Percentiles rank a stretch among this genome's conserved stretches.
These are phyloP conservation scores for Parauchenoglanis punctatus DNA, from an alignment of 2,797 vertebrate genomes.

Conservation along the genomic window DNA sequence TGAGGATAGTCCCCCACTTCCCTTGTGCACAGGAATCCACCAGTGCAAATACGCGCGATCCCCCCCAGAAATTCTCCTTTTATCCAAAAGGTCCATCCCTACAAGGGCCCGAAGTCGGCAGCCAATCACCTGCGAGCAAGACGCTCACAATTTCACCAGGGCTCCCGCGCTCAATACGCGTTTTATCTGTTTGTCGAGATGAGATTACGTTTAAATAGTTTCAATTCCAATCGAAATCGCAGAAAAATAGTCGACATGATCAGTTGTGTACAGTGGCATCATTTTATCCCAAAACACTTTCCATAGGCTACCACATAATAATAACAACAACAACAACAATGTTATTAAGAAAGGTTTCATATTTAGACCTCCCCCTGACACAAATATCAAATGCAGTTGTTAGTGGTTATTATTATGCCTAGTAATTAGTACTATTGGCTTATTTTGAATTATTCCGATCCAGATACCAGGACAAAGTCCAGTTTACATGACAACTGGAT, in stretches of 20 bases:
- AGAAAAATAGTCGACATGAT: neutral
- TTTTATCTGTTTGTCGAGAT: constrained; percentile 15
- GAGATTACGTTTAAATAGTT: neutral
- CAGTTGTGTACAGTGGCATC: neutral
- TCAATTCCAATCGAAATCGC: neutral
- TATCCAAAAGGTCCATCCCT: constrained; percentile 97
- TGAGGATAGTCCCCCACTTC: constrained; percentile 71
- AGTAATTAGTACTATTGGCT: neutral
- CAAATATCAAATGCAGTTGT: neutral
- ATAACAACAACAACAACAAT: neutral
- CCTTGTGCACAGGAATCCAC: constrained; percentile 88
- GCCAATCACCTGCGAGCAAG: constrained; percentile 91
- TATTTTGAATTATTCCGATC: neutral
- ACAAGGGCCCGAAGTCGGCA: constrained; percentile 86
- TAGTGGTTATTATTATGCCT: neutral
- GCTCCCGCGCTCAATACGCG: constrained; percentile 60
- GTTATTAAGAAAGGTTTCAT: neutral
- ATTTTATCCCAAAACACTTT: neutral
- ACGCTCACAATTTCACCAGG: constrained; percentile 85
- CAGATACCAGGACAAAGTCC: neutral
- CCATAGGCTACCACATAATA: no score
- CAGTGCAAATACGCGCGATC: constrained; percentile 75
- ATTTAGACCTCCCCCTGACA: neutral
- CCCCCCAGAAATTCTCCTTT: constrained; percentile 90
- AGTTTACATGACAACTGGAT: neutral